A percentile compares a stretch with the other conserved stretches of the same genome.
These are phyloP conservation scores for Murina feae DNA, from an alignment of 2,113 vertebrate species.

Conservation along the genomic window DNA sequence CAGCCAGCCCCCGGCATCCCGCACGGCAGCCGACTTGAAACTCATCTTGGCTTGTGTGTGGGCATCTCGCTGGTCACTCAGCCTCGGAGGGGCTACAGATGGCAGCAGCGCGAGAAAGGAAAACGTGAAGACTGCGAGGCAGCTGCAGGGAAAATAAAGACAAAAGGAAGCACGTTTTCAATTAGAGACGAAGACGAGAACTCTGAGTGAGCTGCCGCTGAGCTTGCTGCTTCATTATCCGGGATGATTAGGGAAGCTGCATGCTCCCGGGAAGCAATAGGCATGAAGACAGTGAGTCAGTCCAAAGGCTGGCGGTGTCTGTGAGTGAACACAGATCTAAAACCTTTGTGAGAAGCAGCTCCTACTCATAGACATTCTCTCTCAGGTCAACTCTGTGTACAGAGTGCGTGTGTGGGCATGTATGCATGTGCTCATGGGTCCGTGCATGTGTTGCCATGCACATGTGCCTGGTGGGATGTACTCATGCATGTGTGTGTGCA, in stretches of 20 bases:
- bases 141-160: conserved; percentile 10
- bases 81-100: not conserved
- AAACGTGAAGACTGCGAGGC: not conserved
- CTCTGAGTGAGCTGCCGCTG: not conserved
- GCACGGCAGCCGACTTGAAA: not conserved
- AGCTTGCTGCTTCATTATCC: not conserved
- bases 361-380: not conserved
- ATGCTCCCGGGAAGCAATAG: not conserved
- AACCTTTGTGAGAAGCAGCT: not conserved
- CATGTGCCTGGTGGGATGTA: accelerated
- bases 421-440: not conserved
- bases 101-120: not conserved
- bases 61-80: not conserved
- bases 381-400: no score
- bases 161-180: conserved; percentile 35
- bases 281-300: not conserved
- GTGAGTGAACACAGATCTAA: not conserved
- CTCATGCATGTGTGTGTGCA: not conserved
- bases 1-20: not conserved
- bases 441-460: accelerated
- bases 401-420: not conserved
- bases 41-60: not conserved
- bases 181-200: conserved; percentile 27
- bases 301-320: not conserved
- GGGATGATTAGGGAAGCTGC: not conserved